Base-by-base conservation (phyloP, 2,888 invertebrate species). In the Acanthopleura granulata region DNA sequence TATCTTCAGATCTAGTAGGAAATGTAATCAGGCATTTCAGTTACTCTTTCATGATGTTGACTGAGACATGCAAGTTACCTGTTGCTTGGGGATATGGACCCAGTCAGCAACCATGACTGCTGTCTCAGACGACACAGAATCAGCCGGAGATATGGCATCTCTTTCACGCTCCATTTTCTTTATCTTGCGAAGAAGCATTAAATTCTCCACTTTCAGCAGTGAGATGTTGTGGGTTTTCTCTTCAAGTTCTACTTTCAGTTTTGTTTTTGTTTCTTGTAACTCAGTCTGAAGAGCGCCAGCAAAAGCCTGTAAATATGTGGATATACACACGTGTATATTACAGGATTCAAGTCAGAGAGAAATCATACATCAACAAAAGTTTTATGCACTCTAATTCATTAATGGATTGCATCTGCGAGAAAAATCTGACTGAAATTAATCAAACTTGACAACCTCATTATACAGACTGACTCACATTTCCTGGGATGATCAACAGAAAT, bases 1-100 rank as follows among this genome's bases (percentile, higher is more conserved):
- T 40, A 40, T 40, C 40, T 40, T 40, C n/a, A n/a, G n/a, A n/a
- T n/a, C 40, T 40, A 6, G 40, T 40, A 9, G 40, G 40, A 40
- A 40, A 6, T 40, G 40, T 40, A 40, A 6, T 40, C 40, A 40
- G 40, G 40, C 40, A 40, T 6, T 40, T 40, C 3, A 40, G 9
- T 40, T 3, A 40, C 9, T 40, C 40, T 40, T 40, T 40, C 9
- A 40, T 40, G 40, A 40, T 9, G 40, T 6, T 40, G 9, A 40
- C 40, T 40, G 4, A 40, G 40, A 40, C 9, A 40, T 40, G 9
- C 40, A 57, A 18, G 3, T 9, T 57, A 57, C 66, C 29, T 27
- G 66, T 66, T 66, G 66, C 25, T 66, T 66, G 16, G 18, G 15
- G 25, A 66, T 27, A 16, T 27, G 66, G 22, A 66, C 66, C 66